Evolutionary conservation across 35 echinoderm and acorn worm species (phyloP).

Genomic region (Ptychodera flava): DNA sequence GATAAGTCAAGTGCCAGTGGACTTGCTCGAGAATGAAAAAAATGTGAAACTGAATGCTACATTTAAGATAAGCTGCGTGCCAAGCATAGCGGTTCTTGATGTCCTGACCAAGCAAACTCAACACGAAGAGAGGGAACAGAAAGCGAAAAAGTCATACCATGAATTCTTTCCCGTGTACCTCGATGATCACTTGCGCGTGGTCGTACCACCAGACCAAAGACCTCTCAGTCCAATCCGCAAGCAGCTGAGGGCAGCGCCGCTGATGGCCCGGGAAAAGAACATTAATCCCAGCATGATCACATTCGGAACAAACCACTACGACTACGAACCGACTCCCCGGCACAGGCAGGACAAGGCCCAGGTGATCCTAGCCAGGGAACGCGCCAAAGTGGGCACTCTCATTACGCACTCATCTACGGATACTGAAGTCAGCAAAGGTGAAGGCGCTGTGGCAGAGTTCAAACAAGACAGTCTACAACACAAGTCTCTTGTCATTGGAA

Average conservation of each 20-base stretch:
- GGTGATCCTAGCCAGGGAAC: constrained; percentile 17
- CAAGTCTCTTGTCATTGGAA: constrained; percentile 61
- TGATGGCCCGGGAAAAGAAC: constrained; percentile 48
- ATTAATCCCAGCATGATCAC: constrained; percentile 58
- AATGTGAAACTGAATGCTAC: constrained; percentile 31
- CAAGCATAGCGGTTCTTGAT: constrained; percentile 17
- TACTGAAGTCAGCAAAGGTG: constrained; percentile 49
- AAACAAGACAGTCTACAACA: constrained; percentile 17
- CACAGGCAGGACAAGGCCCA: constrained; percentile 10
- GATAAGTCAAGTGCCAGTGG: constrained; percentile 51
- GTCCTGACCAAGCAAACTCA: not conserved
- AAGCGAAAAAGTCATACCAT: not conserved
- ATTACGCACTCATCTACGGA: constrained; percentile 76
- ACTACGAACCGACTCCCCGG: not conserved
- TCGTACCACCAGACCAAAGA: constrained; percentile 43
- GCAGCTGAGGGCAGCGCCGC: constrained; percentile 31
- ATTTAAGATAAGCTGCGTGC: constrained; percentile 11
- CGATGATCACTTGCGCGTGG: constrained; percentile 71
- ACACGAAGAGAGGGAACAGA: not conserved
- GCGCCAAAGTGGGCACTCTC: constrained; percentile 28
- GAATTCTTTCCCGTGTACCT: constrained; percentile 52
- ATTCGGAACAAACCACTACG: constrained; percentile 57
- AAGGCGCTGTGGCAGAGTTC: constrained; percentile 32
- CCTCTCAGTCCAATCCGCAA: constrained; percentile 56
- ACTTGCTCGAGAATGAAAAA: constrained; percentile 37